A percentile compares a stretch with the other conserved stretches of the same genome.
phyloP scores from a whole-genome alignment of 2,113 vertebrate genomes.

The Cryptoleucopteryx plumbea region DNA sequence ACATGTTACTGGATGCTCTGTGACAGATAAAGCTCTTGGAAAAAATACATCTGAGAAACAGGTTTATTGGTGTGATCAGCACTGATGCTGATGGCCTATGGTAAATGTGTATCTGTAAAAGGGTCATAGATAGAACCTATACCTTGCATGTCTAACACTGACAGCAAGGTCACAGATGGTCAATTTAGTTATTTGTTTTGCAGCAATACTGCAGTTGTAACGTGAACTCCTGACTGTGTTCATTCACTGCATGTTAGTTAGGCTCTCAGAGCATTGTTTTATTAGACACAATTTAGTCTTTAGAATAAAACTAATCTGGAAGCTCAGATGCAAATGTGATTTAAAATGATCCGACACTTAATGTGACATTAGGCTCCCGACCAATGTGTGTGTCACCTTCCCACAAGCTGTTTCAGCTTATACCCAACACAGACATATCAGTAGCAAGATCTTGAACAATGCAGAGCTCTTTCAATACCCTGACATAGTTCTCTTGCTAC shows the following conservation, averaged over 20 bases:
- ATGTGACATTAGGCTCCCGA: rapidly evolving
- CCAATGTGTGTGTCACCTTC: neutral
- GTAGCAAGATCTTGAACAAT: neutral
- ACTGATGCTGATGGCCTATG: neutral
- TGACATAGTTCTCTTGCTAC: neutral
- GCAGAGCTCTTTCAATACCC: neutral
- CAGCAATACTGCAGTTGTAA: neutral
- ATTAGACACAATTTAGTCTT: neutral
- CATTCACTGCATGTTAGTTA: neutral
- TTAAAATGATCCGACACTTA: neutral
- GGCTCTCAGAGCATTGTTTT: neutral
- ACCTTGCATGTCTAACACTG: neutral
- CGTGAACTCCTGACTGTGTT: neutral
- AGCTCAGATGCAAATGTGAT: neutral
- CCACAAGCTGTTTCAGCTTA: neutral
- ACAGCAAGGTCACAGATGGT: neutral
- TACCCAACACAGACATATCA: neutral
- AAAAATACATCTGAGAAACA: neutral
- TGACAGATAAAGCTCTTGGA: neutral
- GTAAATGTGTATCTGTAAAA: neutral
- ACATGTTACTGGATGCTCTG: neutral
- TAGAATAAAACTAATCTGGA: neutral
- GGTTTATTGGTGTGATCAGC: neutral
- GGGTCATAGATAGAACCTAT: neutral
- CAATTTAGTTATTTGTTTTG: neutral